These are phyloP conservation scores for Oreonectes daqikongensis DNA, from an alignment of 2,797 vertebrate genomes.

Conservation along the genomic window DNA sequence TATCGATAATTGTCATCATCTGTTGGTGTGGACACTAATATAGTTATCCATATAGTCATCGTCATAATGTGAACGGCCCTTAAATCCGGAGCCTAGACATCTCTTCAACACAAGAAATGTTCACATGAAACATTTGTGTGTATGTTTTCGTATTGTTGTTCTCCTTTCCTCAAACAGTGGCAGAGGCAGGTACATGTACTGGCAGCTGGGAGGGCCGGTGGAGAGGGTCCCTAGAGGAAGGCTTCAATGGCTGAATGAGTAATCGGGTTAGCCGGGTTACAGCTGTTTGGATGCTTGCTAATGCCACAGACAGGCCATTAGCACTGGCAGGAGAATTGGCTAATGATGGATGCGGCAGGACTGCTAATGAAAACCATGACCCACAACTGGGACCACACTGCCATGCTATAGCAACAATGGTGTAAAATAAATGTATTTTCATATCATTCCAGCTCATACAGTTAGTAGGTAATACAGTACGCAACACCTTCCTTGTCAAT, in stretches of 20 bases:
- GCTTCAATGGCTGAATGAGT: neutral
- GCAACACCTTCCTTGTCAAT: neutral
- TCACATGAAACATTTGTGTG: too few species aligned
- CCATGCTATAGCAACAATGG: neutral
- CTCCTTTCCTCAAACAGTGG: neutral
- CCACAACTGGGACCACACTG: neutral
- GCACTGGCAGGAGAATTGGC: conserved; percentile 7
- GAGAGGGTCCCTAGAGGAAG: conserved; percentile 6
- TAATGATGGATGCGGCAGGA: conserved; percentile 19
- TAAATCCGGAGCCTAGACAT: too few species aligned
- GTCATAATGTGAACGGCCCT: too few species aligned
- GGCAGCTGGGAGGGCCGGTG: neutral
- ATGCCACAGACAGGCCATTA: conserved; percentile 31
- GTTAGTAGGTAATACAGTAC: too few species aligned
- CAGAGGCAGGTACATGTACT: neutral
- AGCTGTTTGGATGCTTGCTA: conserved; percentile 29
- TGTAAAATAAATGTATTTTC: neutral
- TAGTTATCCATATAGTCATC: too few species aligned
- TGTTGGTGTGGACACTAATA: too few species aligned
- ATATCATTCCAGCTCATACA: neutral
- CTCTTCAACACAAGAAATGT: too few species aligned
- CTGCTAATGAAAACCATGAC: conserved; percentile 26
- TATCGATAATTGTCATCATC: too few species aligned
- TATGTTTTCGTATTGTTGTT: too few species aligned
- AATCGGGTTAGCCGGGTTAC: conserved; percentile 41